Base-by-base conservation (phyloP, 2,113 vertebrate species). In the Corythornis vintsioides region DNA sequence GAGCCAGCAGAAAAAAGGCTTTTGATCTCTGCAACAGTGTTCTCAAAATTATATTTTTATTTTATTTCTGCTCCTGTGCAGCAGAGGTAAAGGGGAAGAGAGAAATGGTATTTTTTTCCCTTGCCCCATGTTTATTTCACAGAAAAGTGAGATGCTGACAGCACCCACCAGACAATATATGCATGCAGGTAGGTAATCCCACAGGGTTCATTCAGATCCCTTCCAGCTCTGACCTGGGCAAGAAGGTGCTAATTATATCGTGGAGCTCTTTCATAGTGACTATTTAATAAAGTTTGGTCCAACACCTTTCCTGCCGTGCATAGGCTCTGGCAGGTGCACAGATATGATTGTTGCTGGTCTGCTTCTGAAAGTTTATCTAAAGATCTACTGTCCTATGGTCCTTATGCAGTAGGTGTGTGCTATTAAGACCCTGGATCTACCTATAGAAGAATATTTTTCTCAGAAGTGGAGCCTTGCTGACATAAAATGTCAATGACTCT, bases 21-120 rank as follows among this genome's bases (percentile, higher is more conserved):
- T 97, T 96, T 95, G 92, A 96, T 97, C 94, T 96, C 90, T 92
- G 83, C 89, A 89, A 81, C 74, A 91, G 66, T 85, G 52, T 70
- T 95, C 89, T 94, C 24, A 65, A n/a, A 13, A 8, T 22, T 14
- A 56, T 43, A 63, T 56, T 74, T 79, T 70, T 38, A 38, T 90
- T 55, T 90, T 35, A 15, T 25, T 70, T 73, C 89, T 85, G 56
- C 56, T 94, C 75, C 86, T 93, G 55, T 83, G 85, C 85, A 69
- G 94, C 74, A 78, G 81, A 85, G 52, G 75, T 91, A 83, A 66
- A 73, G 17, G 50, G 45, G n/a, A 86, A 63, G 60, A 72, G 22
- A 72, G 75, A 88, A 82, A 77, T 33, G 25, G 26, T 78, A 60
- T 53, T 73, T 80, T 86, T 45, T 64, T 28, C 6, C 6, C 33